A percentile compares a stretch with the other conserved stretches of the same genome.
These are phyloP conservation scores for Drosophila teissieri DNA, from an alignment of 1,140 invertebrate species.

Conservation along the genomic window DNA sequence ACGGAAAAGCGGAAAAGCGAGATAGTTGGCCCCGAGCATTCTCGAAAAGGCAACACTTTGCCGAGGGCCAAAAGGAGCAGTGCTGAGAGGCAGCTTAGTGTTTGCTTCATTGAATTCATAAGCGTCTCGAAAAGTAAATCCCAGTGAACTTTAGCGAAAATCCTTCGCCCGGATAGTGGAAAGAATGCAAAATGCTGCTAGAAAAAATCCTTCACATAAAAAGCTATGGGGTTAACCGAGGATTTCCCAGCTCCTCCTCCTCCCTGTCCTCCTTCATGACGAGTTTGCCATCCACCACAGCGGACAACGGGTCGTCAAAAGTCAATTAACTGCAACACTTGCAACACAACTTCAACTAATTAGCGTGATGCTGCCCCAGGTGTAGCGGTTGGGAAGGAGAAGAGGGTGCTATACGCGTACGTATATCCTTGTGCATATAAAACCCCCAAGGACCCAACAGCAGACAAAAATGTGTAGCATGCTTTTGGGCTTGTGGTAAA, in stretches of 20 bases:
- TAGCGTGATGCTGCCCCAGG: conserved; percentile 63
- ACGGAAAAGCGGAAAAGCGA: conserved; percentile 11
- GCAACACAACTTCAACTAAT: conserved; percentile 75
- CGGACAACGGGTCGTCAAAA: conserved; percentile 65
- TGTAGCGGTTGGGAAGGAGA: conserved; percentile 4
- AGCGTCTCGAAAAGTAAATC: conserved; percentile 60
- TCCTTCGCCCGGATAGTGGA: conserved; percentile 2
- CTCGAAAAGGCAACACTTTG: conserved; percentile 43
- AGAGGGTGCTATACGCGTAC: not conserved
- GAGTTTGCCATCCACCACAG: conserved; percentile 5
- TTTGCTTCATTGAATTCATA: conserved; percentile 77
- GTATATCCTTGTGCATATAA: conserved; percentile 15
- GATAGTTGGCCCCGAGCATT: conserved; percentile 26
- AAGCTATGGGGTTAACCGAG: conserved; percentile 41
- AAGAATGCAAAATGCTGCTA: conserved; percentile 23
- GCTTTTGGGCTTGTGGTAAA: conserved; percentile 56
- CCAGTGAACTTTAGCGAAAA: conserved; percentile 47
- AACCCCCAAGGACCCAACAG: conserved; percentile 5
- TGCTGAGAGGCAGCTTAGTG: conserved; percentile 65
- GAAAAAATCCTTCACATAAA: conserved; percentile 38
- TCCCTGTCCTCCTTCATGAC: not conserved
- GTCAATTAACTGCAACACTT: conserved; percentile 80
- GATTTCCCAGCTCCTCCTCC: conserved; percentile 17
- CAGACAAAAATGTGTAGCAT: conserved; percentile 50
- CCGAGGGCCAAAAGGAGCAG: conserved; percentile 20